These are phyloP conservation scores for Sprattus sprattus DNA, from an alignment of 2,113 vertebrate genomes.

Conservation along the genomic window DNA sequence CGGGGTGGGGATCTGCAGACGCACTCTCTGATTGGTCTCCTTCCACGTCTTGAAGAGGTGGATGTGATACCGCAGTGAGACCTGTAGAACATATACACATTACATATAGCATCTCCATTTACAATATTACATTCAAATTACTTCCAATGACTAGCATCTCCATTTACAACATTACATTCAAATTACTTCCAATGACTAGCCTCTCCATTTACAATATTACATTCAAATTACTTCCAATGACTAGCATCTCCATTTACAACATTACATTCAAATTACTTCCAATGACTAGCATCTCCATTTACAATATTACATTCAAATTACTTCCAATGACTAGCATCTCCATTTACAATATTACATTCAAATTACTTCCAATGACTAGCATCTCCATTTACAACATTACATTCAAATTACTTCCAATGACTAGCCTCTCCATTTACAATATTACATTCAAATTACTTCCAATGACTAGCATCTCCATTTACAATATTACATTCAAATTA, in stretches of 20 bases:
- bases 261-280: too few species aligned
- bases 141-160: too few species aligned
- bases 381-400: background rate
- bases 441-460: too few species aligned
- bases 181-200: too few species aligned
- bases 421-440: too few species aligned
- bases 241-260: too few species aligned
- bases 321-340: too few species aligned
- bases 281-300: background rate
- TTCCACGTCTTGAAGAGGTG: conserved; percentile 64
- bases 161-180: too few species aligned
- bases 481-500: background rate
- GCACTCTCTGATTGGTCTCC: conserved; percentile 59
- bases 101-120: conserved; percentile 5
- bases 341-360: too few species aligned
- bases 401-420: too few species aligned
- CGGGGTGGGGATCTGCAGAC: conserved; percentile 52
- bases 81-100: conserved; percentile 43
- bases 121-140: background rate
- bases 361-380: too few species aligned
- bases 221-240: too few species aligned
- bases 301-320: background rate
- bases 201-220: background rate
- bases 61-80: conserved; percentile 65
- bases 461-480: background rate